Evolutionary conservation across 2,113 vertebrate genomes (phyloP), one percentile per base, ranked within the genome.

Genomic region (Labeo rohita): DNA sequence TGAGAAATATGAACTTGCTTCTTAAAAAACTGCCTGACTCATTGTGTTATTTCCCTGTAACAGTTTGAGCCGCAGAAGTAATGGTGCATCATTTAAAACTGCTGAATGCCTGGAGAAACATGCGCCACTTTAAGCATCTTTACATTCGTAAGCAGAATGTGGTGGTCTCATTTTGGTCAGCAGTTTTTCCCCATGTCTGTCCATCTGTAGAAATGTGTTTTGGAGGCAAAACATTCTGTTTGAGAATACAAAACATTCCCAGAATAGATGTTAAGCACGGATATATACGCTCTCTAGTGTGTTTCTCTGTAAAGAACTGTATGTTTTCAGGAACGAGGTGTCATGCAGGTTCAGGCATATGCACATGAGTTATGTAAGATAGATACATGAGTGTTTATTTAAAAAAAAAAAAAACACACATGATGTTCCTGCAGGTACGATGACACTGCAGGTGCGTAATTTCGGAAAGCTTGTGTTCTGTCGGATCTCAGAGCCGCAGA

Each of bases 51-150:
- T 83, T 82, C 16, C 68, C 21, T 78, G 87, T 82, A 74, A 84
- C 78, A 66, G 81, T 86, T 74, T 76, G 86, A 80, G 65, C 54
- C 68, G 50, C 76, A 66, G 82, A 79, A 59, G 73, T 88, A 90
- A 88, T 85, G 56, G 61, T 39, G 39, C 85, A 74, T 88, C 70
- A 88, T 84, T 84, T 72, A 78, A 88, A 54, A 68, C 74, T 59
- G 47, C 65, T 74, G 75, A 86, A 84, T 9, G 56, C 81, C 18
- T 36, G 72, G 82, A 87, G 86, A 86, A 86, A 86, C 77, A 65
- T 23, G 12, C 63, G 39, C 59, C 50, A 59, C 50, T 84, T 76
- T 12, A 47, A 63, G 56, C 56, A 15, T 80, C 78, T 65, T 65
- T 43, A n/a, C 4, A 61, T 61, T 43, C 4, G n/a, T 49, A 34